Evolutionary conservation across 2,797 vertebrate genomes (phyloP).

Genomic region (Moxostoma hubbsi): DNA sequence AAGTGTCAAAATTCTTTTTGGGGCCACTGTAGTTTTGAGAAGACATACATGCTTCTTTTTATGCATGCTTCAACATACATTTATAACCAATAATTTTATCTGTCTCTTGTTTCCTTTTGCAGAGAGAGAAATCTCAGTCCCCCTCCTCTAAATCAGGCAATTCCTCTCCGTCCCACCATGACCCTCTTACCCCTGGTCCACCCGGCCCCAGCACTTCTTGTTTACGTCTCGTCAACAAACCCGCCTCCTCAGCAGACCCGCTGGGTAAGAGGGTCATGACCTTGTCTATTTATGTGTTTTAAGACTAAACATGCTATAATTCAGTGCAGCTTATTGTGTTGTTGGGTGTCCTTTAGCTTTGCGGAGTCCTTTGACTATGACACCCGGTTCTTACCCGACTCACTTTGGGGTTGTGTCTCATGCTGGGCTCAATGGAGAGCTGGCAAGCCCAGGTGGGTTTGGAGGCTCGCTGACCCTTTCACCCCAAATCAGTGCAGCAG

Average conservation of each 20-base stretch:
- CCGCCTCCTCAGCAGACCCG: constrained; percentile 78
- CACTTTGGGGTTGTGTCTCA: constrained; percentile 88
- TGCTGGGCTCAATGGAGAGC: constrained; percentile 84
- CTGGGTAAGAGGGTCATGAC: constrained; percentile 74
- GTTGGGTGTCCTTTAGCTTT: constrained; percentile 75
- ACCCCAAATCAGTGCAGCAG: constrained; percentile 82
- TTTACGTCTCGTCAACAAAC: constrained; percentile 80
- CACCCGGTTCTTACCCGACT: constrained; percentile 82
- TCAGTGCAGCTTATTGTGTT: neutral
- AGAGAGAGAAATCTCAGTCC: constrained; percentile 80
- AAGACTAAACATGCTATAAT: neutral
- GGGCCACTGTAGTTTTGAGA: no score
- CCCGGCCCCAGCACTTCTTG: constrained; percentile 82
- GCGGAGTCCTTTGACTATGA: constrained; percentile 84
- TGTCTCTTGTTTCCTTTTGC: constrained; percentile 28
- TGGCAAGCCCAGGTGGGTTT: constrained; percentile 83
- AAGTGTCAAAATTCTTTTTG: no score
- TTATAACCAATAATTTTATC: neutral
- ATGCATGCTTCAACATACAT: neutral
- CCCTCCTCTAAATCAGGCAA: constrained; percentile 80
- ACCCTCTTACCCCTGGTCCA: constrained; percentile 79
- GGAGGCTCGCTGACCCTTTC: constrained; percentile 86
- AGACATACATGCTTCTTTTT: no score
- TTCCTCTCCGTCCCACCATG: constrained; percentile 80
- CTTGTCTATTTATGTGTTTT: neutral